Evolutionary conservation across 2,797 vertebrate species (phyloP).

Genomic region (Chromis chromis): DNA sequence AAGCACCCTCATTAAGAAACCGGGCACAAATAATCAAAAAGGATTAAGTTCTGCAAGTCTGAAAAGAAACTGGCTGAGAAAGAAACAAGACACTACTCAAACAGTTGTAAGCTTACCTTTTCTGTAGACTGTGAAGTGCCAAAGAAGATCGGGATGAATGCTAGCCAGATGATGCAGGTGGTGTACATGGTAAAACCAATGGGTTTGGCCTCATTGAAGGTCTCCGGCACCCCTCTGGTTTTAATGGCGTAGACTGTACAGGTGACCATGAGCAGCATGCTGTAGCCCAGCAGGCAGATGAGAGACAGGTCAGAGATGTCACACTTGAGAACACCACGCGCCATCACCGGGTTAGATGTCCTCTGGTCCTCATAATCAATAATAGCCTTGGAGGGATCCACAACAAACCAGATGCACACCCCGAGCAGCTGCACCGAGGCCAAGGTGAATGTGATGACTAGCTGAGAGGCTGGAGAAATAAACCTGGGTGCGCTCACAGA

Average conservation of each 20-base stretch:
- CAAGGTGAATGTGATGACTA: conserved; percentile 96
- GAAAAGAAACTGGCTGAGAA: conserved; percentile 2
- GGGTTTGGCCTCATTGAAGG: conserved; percentile 99
- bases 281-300: conserved; percentile 98
- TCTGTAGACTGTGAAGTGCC: conserved; percentile 98
- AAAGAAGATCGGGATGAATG: conserved; percentile 99
- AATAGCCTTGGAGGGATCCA: conserved; percentile 95
- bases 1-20: too few relatives aligned
- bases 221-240: conserved; percentile 96
- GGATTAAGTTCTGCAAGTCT: too few relatives aligned
- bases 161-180: conserved; percentile 99
- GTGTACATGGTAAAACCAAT: conserved; percentile 99
- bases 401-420: conserved; percentile 96
- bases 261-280: conserved; percentile 99
- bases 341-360: conserved; percentile 91
- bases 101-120: conserved; percentile 89
- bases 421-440: conserved; percentile 96
- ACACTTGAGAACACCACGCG: conserved; percentile 96
- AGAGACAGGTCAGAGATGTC: conserved; percentile 99
- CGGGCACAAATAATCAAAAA: too few relatives aligned
- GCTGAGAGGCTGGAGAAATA: conserved; percentile 96
- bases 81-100: neutral
- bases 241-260: conserved; percentile 99
- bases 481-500: conserved; percentile 93
- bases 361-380: conserved; percentile 99